Percentiles rank a stretch among this genome's conserved stretches.
phyloP scores from a whole-genome alignment of 2,797 vertebrate genomes.

The Psittacula derbiana region DNA sequence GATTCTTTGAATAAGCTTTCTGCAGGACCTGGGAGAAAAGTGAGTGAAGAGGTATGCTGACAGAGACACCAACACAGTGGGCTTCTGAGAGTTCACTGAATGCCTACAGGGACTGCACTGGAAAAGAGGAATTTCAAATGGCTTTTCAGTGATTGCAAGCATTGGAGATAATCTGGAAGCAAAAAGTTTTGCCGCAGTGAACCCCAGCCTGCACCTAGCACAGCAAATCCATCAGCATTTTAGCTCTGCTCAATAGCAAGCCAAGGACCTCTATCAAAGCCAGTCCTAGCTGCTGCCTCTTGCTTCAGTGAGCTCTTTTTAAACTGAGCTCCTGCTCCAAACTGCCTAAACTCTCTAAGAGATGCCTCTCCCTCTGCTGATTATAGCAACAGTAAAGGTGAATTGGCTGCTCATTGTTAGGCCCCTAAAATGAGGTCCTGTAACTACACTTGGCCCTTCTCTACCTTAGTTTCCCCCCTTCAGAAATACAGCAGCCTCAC shows the following conservation, averaged over 20 bases:
- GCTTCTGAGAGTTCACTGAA: neutral
- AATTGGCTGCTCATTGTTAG: rapidly evolving
- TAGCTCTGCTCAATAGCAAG: neutral
- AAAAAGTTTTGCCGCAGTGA: neutral
- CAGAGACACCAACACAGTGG: neutral
- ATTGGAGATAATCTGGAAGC: neutral
- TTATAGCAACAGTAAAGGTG: neutral
- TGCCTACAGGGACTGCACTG: neutral
- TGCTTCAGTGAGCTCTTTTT: neutral
- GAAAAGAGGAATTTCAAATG: neutral
- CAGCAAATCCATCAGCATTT: neutral
- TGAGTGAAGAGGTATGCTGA: neutral
- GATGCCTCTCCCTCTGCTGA: neutral
- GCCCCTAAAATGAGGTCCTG: neutral
- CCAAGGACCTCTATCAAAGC: neutral
- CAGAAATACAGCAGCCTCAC: neutral
- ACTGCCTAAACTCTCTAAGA: neutral
- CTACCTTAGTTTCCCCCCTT: neutral
- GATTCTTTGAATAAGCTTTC: conserved; percentile 98
- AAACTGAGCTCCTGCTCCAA: neutral
- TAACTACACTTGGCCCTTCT: neutral
- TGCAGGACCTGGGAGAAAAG: conserved; percentile 82
- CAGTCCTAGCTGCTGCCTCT: neutral
- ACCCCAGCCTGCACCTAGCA: neutral
- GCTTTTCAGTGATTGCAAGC: neutral